Evolutionary conservation across 2,113 vertebrate genomes (phyloP).

Genomic region (Vireo altiloquus): DNA sequence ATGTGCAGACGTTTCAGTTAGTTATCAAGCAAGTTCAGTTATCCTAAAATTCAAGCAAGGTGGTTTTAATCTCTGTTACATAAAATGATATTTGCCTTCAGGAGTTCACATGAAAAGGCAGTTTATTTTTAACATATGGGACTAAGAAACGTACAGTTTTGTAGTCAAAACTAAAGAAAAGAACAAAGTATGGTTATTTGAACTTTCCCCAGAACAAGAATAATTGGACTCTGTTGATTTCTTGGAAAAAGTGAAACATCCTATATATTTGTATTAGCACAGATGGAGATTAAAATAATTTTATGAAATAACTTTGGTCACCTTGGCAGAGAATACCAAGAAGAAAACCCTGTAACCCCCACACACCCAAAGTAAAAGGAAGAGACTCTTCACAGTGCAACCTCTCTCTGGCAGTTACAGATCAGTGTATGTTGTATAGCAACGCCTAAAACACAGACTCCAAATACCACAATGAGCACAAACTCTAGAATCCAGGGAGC

Average conservation of each 20-base stretch:
- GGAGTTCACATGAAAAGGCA: neutral
- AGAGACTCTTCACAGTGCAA: neutral
- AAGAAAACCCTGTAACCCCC: neutral
- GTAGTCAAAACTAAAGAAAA: neutral
- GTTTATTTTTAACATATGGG: neutral
- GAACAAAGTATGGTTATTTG: neutral
- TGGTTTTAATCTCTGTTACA: neutral
- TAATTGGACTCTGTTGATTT: neutral
- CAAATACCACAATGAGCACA: neutral
- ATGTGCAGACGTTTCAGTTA: neutral
- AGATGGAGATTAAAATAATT: neutral
- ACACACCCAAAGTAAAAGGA: neutral
- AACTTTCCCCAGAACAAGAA: neutral
- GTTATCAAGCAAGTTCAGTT: neutral
- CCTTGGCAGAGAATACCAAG: neutral
- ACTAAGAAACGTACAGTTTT: neutral
- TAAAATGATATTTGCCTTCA: neutral
- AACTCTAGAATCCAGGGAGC: neutral
- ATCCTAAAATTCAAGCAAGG: neutral
- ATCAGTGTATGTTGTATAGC: neutral
- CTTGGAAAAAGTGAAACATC: neutral
- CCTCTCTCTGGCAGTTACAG: neutral
- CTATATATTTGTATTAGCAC: neutral
- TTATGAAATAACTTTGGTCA: neutral
- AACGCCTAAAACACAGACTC: neutral